phyloP scores from a whole-genome alignment of 35 echinoderm and acorn worm genomes.

The Strongylocentrotus purpuratus region DNA sequence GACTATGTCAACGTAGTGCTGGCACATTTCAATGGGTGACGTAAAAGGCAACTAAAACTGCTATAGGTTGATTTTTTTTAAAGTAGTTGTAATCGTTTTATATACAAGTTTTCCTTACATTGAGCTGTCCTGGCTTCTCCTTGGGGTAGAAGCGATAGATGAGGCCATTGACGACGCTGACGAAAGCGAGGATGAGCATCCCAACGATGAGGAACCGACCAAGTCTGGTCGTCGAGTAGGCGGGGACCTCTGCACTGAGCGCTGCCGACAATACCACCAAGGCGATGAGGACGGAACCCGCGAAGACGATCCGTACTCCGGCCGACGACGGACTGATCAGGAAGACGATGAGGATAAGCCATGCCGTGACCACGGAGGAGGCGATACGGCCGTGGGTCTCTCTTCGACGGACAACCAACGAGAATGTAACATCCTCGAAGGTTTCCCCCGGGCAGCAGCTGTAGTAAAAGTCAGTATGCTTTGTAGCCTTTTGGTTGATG shows the following conservation, averaged over 20 bases:
- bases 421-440: neutral
- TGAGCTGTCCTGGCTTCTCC: neutral
- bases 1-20: too few relatives aligned
- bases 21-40: too few relatives aligned
- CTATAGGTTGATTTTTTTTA: too few relatives aligned
- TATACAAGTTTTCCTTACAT: neutral
- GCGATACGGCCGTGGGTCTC: neutral
- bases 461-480: neutral
- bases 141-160: neutral
- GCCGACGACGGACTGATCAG: neutral
- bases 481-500: neutral
- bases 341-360: constrained; percentile 30
- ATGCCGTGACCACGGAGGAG: neutral
- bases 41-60: too few relatives aligned
- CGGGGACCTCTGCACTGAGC: neutral
- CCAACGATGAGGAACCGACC: neutral
- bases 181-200: neutral
- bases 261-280: neutral
- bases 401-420: neutral
- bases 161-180: neutral
- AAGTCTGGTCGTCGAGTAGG: neutral
- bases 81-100: too few relatives aligned
- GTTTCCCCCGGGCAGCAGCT: neutral
- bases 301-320: neutral
- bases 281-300: neutral